These are phyloP conservation scores for Cephonodes hylas DNA, from an alignment of 2,888 invertebrate genomes.

Conservation along the genomic window DNA sequence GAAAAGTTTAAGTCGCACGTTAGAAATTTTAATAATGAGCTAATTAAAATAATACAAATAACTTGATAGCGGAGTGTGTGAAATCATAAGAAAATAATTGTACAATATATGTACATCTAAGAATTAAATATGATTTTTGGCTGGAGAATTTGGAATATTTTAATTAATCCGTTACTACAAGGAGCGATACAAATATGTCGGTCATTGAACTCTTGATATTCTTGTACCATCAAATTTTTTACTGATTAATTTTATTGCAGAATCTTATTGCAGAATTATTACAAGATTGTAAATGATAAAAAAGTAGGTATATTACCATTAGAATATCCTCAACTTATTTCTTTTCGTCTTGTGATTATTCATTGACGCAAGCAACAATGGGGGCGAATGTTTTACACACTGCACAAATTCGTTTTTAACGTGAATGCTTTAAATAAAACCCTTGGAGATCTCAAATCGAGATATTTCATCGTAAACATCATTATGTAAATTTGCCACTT, in stretches of 20 bases:
- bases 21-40: neutral
- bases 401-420: neutral
- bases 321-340: neutral
- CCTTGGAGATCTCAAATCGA: slow-evolving; percentile 11
- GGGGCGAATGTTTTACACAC: neutral
- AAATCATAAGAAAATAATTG: neutral
- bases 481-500: slow-evolving; percentile 9
- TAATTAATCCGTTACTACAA: too few relatives aligned
- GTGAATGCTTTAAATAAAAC: neutral
- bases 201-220: too few relatives aligned
- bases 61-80: neutral
- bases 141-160: neutral
- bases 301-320: neutral
- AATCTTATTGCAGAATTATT: too few relatives aligned
- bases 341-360: neutral
- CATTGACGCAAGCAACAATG: neutral
- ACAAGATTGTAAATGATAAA: too few relatives aligned
- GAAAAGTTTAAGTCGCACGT: neutral
- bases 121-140: too few relatives aligned
- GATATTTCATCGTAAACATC: slow-evolving; percentile 17
- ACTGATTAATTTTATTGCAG: too few relatives aligned
- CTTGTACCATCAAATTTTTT: too few relatives aligned
- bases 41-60: slow-evolving; percentile 3
- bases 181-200: too few relatives aligned
- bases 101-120: neutral